Conservation (phyloP, 2,113 vertebrate genomes). For the Todiramphus chloris region DNA sequence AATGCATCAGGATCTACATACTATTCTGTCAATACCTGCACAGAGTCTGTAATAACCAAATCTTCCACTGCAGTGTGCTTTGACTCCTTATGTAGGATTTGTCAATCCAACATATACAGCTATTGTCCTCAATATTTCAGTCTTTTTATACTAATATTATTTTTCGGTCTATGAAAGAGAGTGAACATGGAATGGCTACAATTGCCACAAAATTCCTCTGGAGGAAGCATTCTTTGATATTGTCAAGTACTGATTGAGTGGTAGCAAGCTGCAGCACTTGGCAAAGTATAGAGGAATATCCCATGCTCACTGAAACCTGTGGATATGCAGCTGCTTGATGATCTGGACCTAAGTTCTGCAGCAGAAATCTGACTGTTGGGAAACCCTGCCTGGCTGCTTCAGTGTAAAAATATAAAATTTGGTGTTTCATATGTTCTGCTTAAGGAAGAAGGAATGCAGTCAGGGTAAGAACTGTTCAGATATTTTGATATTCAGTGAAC, state of each 20-base stretch:
- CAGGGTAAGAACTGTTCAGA: neutral
- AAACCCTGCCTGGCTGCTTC: neutral
- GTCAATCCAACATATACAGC: neutral
- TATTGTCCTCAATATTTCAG: neutral
- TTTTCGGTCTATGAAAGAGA: neutral
- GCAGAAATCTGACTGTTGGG: neutral
- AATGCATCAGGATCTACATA: neutral
- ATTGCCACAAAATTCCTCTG: neutral
- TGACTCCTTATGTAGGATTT: neutral
- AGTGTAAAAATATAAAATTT: neutral
- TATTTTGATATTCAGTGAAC: neutral
- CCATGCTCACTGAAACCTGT: fast-evolving
- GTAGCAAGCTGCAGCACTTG: neutral
- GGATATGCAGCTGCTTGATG: neutral
- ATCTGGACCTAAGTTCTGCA: neutral
- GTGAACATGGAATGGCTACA: neutral
- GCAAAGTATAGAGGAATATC: neutral
- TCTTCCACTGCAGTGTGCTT: neutral
- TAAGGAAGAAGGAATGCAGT: neutral
- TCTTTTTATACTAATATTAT: neutral
- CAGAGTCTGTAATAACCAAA: neutral
- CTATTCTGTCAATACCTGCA: neutral
- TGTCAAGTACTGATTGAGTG: neutral
- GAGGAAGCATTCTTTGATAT: neutral
- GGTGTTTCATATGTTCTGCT: neutral